These are phyloP conservation scores for Brachymystax lenok DNA, from an alignment of 2,797 vertebrate genomes.

Conservation along the genomic window DNA sequence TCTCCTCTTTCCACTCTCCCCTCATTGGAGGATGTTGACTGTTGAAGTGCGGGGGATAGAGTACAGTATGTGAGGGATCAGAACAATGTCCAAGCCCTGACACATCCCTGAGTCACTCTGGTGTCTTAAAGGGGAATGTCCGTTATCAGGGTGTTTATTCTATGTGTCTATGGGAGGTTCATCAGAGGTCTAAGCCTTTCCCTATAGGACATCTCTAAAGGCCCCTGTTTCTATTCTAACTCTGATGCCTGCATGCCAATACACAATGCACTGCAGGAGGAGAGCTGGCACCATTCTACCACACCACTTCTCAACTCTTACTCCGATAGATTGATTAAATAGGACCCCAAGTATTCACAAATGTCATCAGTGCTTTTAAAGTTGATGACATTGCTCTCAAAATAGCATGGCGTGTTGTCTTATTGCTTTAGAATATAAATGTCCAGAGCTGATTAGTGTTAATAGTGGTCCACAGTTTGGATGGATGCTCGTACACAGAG, in stretches of 20 bases:
- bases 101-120: constrained; percentile 53
- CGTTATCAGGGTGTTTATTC: constrained; percentile 46
- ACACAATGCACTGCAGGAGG: neutral
- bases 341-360: no score
- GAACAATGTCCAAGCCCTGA: constrained; percentile 57
- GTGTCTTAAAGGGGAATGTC: constrained; percentile 48
- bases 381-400: constrained; percentile 33
- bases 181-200: no score
- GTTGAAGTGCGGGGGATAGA: no score
- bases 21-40: constrained; percentile 2
- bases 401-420: constrained; percentile 41
- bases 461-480: neutral
- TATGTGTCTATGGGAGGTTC: neutral
- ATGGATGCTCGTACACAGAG: constrained; percentile 27
- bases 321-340: no score
- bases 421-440: neutral
- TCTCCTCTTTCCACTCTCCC: neutral
- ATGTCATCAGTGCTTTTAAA: no score
- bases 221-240: no score
- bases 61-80: constrained; percentile 52
- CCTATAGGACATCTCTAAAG: no score
- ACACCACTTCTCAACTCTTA: no score
- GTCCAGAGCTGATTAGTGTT: neutral
- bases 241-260: neutral
- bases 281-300: no score